Base-by-base conservation (phyloP, 2,113 vertebrate genomes). In the Dromiciops gliroides region DNA sequence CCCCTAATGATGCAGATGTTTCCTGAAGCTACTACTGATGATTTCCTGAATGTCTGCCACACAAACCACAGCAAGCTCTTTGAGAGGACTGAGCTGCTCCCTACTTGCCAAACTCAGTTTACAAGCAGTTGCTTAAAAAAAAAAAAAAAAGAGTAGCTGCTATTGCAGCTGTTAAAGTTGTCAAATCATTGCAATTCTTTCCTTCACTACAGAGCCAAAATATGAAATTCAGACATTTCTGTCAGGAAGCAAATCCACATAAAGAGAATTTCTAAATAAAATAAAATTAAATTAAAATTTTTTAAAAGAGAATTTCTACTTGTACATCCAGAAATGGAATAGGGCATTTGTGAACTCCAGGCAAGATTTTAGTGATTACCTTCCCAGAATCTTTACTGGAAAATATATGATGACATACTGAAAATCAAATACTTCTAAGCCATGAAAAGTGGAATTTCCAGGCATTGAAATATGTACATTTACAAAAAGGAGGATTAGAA, bases 31-130 rank as follows among this genome's bases (percentile, higher is more conserved):
- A 24, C 3, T 47, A 89, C 53, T 52, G 95, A 97, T 96, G 89
- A 95, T 97, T 98, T 98, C 98, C 98, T 98, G 97, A 96, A 96
- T 95, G 4, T 50, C 92, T 37, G 2, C 95, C 95, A 8, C 97
- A 97, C 92, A 96, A 97, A 94, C 98, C 98, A 97, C 94, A 95
- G 94, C 91, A 94, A 90, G 92, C 95, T 97, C 94, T 95, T 93
- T 26, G 0, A 93, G 91, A 95, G 97, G 95, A 75, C 93, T n/a
- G 75, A 51, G 50, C 67, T 4, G 0, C 0, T 37, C 51, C 93
- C 53, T 90, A 23, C 16, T 10, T 89, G 50, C 50, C 48, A 48
- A 89, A 90, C 47, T 48, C 89, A 90, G 48, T 90, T 90, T 83
- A 49, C 47, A 49, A 49, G 48, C 89, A 48, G 49, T 90, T 44